These are phyloP conservation scores for Typhlomys cinereus DNA, from an alignment of 2,113 vertebrate species.

Conservation along the genomic window DNA sequence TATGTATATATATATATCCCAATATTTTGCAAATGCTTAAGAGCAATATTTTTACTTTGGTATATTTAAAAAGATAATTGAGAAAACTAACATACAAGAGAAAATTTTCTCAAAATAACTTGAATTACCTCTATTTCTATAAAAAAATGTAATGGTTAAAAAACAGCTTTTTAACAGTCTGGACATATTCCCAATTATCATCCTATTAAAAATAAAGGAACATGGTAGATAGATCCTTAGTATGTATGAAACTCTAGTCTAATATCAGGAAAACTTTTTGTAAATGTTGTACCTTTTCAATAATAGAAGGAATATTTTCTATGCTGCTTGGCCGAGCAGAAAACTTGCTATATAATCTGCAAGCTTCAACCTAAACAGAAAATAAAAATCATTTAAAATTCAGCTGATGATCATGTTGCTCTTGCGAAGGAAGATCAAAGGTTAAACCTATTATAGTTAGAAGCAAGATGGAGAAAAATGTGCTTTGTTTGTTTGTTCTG, in stretches of 20 bases:
- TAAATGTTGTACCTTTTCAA: conserved; percentile 93
- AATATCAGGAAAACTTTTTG: background rate
- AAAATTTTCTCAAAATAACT: conserved; percentile 32
- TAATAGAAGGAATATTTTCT: conserved; percentile 90
- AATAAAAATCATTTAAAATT: conserved; percentile 59
- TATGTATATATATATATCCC: background rate
- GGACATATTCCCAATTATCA: background rate
- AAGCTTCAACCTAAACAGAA: conserved; percentile 92
- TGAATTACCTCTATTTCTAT: conserved; percentile 43
- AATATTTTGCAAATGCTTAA: conserved; percentile 30
- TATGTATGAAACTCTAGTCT: background rate
- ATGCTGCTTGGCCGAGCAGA: conserved; percentile 92
- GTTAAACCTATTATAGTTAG: background rate
- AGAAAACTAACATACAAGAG: conserved; percentile 22
- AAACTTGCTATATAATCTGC: conserved; percentile 95
- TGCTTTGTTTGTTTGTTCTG: background rate
- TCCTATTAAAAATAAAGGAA: background rate
- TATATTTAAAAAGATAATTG: conserved; percentile 39
- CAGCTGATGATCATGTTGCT: background rate
- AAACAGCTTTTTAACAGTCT: conserved; percentile 32
- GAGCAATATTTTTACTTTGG: conserved; percentile 20
- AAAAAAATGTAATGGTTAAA: background rate
- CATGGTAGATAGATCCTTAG: background rate
- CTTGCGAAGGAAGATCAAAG: conserved; percentile 36
- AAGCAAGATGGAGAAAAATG: conserved; percentile 26